Evolutionary conservation across 1,140 invertebrate species (phyloP).

Genomic region (Chironomus striatipennis): DNA sequence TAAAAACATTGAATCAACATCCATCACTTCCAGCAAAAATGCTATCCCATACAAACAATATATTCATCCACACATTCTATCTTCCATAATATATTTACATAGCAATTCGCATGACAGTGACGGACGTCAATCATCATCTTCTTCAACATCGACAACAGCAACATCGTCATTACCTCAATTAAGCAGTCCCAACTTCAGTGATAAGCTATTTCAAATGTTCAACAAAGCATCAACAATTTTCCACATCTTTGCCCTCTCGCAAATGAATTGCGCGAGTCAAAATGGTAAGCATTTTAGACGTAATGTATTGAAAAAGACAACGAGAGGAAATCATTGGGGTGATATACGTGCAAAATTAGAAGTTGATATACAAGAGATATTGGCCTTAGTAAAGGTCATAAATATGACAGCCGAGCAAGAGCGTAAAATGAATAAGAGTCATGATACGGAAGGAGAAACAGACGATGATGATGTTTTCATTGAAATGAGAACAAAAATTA

Average conservation of each 20-base stretch:
- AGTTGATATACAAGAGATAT: constrained; percentile 47
- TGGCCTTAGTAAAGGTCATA: constrained; percentile 31
- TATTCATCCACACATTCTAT: background rate
- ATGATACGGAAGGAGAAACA: constrained; percentile 34
- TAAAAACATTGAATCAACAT: no score
- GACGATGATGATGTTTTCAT: constrained; percentile 43
- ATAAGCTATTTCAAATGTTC: constrained; percentile 45
- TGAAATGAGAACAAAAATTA: background rate
- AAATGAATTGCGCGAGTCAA: constrained; percentile 66
- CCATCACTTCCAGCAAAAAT: no score
- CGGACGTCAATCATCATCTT: background rate
- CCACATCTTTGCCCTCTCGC: constrained; percentile 87
- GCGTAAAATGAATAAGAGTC: constrained; percentile 32
- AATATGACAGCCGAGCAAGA: background rate
- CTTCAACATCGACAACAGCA: constrained; percentile 2
- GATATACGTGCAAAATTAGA: constrained; percentile 89
- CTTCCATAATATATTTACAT: background rate
- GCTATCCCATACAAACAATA: background rate
- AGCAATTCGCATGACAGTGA: background rate
- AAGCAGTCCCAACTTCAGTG: background rate
- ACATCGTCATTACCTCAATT: background rate
- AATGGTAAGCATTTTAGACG: constrained; percentile 54
- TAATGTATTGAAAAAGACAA: constrained; percentile 77
- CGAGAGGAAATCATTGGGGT: constrained; percentile 83
- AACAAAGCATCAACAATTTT: constrained; percentile 78